Evolutionary conservation across 2,888 invertebrate genomes (phyloP).

Genomic region (Ennomos quercinarius): DNA sequence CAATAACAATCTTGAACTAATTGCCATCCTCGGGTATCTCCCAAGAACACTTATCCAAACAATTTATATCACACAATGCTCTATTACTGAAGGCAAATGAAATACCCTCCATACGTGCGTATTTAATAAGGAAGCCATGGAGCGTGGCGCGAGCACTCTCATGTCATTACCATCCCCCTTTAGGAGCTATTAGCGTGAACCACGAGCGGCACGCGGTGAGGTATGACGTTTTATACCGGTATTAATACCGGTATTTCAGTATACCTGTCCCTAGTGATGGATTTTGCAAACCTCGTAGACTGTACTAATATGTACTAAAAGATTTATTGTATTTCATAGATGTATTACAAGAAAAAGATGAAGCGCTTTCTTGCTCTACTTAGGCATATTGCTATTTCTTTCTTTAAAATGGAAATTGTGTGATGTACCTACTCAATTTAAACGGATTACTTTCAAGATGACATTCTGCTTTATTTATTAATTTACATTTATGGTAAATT

Average conservation of each 20-base stretch:
- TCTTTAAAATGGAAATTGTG: too few species aligned
- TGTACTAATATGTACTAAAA: too few species aligned
- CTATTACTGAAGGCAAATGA: slow-evolving; percentile 32
- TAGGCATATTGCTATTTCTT: too few species aligned
- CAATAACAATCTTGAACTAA: slow-evolving; percentile 7
- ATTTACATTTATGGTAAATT: too few species aligned
- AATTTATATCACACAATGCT: slow-evolving; percentile 29
- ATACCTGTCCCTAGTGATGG: background rate
- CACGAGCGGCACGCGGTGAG: slow-evolving; percentile 29
- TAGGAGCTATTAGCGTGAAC: slow-evolving; percentile 36
- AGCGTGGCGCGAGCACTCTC: slow-evolving; percentile 46
- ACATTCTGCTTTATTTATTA: too few species aligned
- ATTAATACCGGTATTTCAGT: slow-evolving; percentile 14
- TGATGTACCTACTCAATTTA: too few species aligned
- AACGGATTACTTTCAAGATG: too few species aligned
- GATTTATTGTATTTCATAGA: too few species aligned
- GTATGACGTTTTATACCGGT: slow-evolving; percentile 30
- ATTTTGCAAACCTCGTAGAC: too few species aligned
- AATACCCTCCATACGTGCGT: slow-evolving; percentile 36
- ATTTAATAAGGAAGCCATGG: slow-evolving; percentile 44
- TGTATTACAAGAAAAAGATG: too few species aligned
- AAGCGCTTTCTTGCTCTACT: too few species aligned
- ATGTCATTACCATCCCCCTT: slow-evolving; percentile 49
- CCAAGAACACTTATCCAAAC: slow-evolving; percentile 22
- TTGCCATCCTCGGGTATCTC: slow-evolving; percentile 12